phyloP scores from a whole-genome alignment of 2,797 vertebrate species.

The Danio tinwini region DNA sequence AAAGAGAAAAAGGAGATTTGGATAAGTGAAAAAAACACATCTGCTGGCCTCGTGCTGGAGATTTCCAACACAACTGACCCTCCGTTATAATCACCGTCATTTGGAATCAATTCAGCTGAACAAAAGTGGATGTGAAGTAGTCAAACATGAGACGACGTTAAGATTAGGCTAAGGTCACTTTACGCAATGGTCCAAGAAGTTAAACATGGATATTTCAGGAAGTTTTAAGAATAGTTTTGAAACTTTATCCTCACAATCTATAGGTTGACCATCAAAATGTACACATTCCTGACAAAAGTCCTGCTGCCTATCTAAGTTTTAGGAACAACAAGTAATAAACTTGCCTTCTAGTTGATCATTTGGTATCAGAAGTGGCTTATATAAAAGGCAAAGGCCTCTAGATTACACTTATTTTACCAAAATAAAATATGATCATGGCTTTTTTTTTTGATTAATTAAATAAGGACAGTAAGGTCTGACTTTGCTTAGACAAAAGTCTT shows the following conservation, averaged over 20 bases:
- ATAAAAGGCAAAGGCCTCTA: no score
- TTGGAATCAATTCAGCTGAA: background rate
- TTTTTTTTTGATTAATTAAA: no score
- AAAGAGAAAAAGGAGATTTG: background rate
- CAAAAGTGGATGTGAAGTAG: constrained; percentile 14
- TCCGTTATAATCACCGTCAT: constrained; percentile 42
- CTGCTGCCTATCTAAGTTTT: no score
- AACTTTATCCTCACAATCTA: background rate
- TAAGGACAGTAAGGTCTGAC: no score
- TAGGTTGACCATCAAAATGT: no score
- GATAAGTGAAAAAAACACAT: constrained; percentile 43
- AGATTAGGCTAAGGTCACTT: constrained; percentile 8
- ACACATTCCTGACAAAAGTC: no score
- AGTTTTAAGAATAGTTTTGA: background rate
- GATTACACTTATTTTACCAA: no score
- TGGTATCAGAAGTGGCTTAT: no score
- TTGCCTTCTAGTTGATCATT: no score
- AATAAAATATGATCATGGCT: no score
- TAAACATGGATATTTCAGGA: background rate
- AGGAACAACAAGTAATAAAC: no score
- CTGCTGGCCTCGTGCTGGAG: constrained; percentile 61
- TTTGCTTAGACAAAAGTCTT: no score
- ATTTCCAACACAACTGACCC: constrained; percentile 57
- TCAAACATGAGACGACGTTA: background rate
- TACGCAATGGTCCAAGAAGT: background rate